A percentile compares a stretch with the other conserved stretches of the same genome.
Conservation (phyloP, 2,797 vertebrate genomes). For the Benthosema pterotum region DNA sequence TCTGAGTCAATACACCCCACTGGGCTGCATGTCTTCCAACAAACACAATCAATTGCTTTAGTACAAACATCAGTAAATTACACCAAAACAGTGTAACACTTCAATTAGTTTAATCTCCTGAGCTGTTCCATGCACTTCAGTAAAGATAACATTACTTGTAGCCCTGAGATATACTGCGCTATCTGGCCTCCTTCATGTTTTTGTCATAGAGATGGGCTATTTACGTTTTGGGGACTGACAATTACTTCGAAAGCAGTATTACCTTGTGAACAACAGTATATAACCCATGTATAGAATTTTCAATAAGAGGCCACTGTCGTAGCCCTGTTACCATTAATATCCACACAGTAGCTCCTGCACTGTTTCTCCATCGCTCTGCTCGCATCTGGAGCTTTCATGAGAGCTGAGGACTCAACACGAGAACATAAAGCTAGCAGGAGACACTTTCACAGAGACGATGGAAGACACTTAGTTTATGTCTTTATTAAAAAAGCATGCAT, state of each 20-base stretch:
- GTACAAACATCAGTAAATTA: slow-evolving; percentile 79
- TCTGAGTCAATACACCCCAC: slow-evolving; percentile 76
- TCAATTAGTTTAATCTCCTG: slow-evolving; percentile 73
- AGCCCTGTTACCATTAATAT: slow-evolving; percentile 56
- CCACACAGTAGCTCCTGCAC: slow-evolving; percentile 38
- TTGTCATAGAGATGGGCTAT: slow-evolving; percentile 47
- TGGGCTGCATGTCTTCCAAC: slow-evolving; percentile 70
- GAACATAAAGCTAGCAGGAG: slow-evolving; percentile 48
- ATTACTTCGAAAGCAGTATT: slow-evolving; percentile 52
- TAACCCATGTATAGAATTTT: slow-evolving; percentile 35
- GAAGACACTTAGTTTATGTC: slow-evolving; percentile 36
- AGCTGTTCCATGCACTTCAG: slow-evolving; percentile 57
- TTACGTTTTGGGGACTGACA: slow-evolving; percentile 59
- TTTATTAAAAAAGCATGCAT: slow-evolving; percentile 46
- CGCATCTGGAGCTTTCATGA: slow-evolving; percentile 48
- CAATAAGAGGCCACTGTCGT: slow-evolving; percentile 46
- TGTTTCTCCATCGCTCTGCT: slow-evolving; percentile 43
- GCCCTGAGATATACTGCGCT: slow-evolving; percentile 58
- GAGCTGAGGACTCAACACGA: slow-evolving; percentile 53
- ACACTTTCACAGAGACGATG: slow-evolving; percentile 31
- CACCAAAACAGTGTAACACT: slow-evolving; percentile 76
- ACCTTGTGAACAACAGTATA: slow-evolving; percentile 19
- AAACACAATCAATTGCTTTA: slow-evolving; percentile 75
- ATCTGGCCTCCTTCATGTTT: slow-evolving; percentile 50
- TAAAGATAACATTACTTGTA: slow-evolving; percentile 64